Evolutionary conservation across 2,888 invertebrate species (phyloP).

Genomic region (Philonicus albiceps): DNA sequence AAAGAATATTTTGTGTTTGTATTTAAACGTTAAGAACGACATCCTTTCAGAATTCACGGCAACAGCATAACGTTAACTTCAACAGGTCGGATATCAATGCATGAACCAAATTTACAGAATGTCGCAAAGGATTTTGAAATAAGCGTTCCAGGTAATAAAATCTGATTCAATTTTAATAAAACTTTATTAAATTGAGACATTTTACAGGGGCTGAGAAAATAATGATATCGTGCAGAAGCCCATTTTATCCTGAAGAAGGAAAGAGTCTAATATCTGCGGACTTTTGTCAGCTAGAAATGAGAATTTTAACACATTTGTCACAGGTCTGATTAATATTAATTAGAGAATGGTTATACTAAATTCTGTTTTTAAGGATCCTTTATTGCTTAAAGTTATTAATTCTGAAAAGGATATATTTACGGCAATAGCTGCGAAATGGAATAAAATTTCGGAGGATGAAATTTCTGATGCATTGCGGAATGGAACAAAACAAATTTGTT

Average conservation of each 20-base stretch:
- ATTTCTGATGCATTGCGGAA: slow-evolving; percentile 82
- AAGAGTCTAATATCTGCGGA: slow-evolving; percentile 86
- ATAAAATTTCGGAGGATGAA: slow-evolving; percentile 72
- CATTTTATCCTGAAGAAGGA: slow-evolving; percentile 71
- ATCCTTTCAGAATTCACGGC: slow-evolving; percentile 69
- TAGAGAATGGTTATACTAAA: not conserved
- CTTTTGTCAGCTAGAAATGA: slow-evolving; percentile 94
- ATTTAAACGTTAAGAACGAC: slow-evolving; percentile 45
- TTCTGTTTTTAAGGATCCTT: slow-evolving; percentile 66
- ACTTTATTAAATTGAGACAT: not conserved
- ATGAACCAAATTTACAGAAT: slow-evolving; percentile 92
- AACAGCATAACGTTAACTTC: slow-evolving; percentile 74
- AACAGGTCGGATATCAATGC: slow-evolving; percentile 88
- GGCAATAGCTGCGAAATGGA: slow-evolving; percentile 86
- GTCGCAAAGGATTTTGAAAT: slow-evolving; percentile 86
- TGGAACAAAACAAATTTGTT: slow-evolving; percentile 91
- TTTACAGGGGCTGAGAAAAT: slow-evolving; percentile 51
- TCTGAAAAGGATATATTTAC: slow-evolving; percentile 81
- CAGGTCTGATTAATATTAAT: slow-evolving; percentile 54
- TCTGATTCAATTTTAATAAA: not conserved
- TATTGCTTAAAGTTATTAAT: slow-evolving; percentile 73
- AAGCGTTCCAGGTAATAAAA: slow-evolving; percentile 51
- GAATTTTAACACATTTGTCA: slow-evolving; percentile 91
- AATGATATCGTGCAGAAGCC: slow-evolving; percentile 67
- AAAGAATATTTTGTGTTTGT: not conserved